Evolutionary conservation across 2,113 vertebrate species (phyloP).

Genomic region (Microtus pennsylvanicus): DNA sequence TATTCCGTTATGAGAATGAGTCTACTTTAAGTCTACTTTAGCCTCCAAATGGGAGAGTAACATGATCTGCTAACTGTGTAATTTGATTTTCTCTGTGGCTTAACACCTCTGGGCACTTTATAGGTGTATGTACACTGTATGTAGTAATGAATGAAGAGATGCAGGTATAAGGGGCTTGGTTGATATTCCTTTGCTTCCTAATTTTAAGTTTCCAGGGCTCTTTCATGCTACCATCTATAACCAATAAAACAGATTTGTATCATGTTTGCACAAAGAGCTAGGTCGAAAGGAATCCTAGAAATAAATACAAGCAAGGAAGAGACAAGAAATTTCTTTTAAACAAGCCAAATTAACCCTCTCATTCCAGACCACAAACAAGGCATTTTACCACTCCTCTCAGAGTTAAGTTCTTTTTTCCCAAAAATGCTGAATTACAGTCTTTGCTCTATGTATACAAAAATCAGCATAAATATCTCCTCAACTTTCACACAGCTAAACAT

Average conservation of each 20-base stretch:
- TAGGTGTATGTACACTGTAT: neutral
- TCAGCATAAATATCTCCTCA: neutral
- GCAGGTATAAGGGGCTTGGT: neutral
- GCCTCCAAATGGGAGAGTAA: neutral
- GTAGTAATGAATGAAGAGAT: constrained; percentile 1
- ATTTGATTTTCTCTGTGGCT: neutral
- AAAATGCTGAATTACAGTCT: constrained; percentile 20
- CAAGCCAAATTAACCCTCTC: constrained; percentile 13
- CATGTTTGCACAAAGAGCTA: neutral
- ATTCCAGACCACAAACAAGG: neutral
- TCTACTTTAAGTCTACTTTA: neutral
- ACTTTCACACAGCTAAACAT: neutral
- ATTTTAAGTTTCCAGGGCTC: constrained; percentile 23
- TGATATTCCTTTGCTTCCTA: neutral
- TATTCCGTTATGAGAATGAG: neutral
- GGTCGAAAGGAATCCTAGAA: neutral
- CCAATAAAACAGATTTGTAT: neutral
- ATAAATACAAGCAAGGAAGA: constrained; percentile 19
- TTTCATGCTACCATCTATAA: neutral
- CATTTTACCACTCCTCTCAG: neutral
- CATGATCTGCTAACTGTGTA: neutral
- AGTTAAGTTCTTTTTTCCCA: neutral
- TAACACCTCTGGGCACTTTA: neutral
- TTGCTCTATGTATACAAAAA: constrained; percentile 2
- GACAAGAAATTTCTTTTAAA: constrained; percentile 7